These are phyloP conservation scores for Saiga tatarica DNA, from an alignment of 2,113 vertebrate species.

Conservation along the genomic window DNA sequence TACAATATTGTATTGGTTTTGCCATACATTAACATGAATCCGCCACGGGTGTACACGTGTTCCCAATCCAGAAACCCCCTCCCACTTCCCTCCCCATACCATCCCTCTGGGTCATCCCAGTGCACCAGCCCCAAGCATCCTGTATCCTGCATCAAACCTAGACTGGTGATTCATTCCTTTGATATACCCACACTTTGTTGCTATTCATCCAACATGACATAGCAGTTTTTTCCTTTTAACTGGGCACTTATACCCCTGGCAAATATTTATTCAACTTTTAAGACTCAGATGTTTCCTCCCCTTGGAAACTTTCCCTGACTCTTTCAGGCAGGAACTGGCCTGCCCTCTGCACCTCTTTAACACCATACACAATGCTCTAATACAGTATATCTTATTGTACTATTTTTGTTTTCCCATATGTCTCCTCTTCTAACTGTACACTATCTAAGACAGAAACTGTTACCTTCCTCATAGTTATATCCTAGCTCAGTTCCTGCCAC, in stretches of 20 bases:
- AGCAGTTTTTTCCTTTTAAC: neutral
- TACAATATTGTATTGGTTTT: too few species aligned
- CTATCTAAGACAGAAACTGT: neutral
- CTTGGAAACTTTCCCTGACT: neutral
- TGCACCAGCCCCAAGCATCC: too few species aligned
- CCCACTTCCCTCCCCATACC: too few species aligned
- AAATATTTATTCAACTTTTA: conserved; percentile 46
- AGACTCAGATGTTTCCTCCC: neutral
- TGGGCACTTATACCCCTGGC: neutral
- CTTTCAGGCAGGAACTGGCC: neutral
- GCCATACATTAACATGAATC: too few species aligned
- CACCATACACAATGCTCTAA: neutral
- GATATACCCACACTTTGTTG: neutral
- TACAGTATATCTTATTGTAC: neutral
- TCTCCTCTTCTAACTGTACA: neutral
- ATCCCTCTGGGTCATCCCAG: too few species aligned
- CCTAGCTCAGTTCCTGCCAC: neutral
- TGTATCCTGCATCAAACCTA: too few species aligned
- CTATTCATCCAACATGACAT: neutral
- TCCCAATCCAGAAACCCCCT: too few species aligned
- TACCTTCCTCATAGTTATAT: neutral
- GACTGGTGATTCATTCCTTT: neutral
- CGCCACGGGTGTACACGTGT: too few species aligned
- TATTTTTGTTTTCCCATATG: neutral
- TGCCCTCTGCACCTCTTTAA: neutral